These are phyloP conservation scores for Pyrochroa serraticornis DNA, from an alignment of 2,888 invertebrate genomes.

Conservation along the genomic window DNA sequence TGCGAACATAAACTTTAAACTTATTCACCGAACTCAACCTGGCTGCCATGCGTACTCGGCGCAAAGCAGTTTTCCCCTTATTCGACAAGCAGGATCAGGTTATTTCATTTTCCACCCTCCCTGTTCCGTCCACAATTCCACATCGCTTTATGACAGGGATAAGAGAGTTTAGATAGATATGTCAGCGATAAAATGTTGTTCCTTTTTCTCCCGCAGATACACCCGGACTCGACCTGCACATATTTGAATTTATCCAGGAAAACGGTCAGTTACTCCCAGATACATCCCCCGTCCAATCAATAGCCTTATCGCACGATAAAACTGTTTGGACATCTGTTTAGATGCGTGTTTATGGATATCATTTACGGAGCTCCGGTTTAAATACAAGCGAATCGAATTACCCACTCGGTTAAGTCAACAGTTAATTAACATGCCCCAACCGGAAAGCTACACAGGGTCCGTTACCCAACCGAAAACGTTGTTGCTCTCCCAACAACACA, in stretches of 20 bases:
- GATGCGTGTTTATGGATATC: slow-evolving; percentile 11
- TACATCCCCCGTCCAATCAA: slow-evolving; percentile 1
- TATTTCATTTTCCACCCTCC: slow-evolving; percentile 43
- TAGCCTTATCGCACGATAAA: slow-evolving; percentile 6
- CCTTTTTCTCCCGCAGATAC: slow-evolving; percentile 24
- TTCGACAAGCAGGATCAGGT: slow-evolving; percentile 35
- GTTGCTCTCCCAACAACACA: not conserved
- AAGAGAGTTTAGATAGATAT: slow-evolving; percentile 44
- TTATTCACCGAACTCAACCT: slow-evolving; percentile 21
- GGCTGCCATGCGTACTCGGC: slow-evolving; percentile 18
- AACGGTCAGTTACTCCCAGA: slow-evolving; percentile 7
- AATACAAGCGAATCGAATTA: not conserved
- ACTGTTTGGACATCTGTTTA: slow-evolving; percentile 19
- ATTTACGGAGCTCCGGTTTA: not conserved
- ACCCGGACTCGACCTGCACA: slow-evolving; percentile 5
- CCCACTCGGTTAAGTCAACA: not conserved
- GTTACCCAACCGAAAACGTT: not conserved
- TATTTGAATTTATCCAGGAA: slow-evolving; percentile 22
- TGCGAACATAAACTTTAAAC: slow-evolving; percentile 28
- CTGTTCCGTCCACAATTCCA: slow-evolving; percentile 38
- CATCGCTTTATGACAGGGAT: slow-evolving; percentile 43
- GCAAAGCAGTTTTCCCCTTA: slow-evolving; percentile 17
- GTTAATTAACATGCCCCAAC: not conserved
- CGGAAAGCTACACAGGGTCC: not conserved
- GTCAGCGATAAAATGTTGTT: slow-evolving; percentile 40